Conservation (phyloP, 2,888 invertebrate genomes). For the Bombylius discolor region DNA sequence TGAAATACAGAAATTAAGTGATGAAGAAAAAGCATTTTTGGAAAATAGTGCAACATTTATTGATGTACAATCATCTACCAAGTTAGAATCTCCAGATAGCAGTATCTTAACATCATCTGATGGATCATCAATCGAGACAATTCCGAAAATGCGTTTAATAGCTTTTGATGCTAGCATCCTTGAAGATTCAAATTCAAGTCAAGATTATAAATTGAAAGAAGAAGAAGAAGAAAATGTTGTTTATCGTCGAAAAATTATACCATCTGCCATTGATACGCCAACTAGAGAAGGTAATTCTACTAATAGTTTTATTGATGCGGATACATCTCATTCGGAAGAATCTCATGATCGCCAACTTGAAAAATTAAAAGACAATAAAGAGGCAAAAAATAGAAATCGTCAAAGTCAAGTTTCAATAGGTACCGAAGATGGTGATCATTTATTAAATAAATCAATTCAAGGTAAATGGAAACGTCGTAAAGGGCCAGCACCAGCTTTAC, state of each 20-base stretch:
- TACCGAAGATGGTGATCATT: slow-evolving; percentile 21
- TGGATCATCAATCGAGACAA: neutral
- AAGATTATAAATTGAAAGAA: slow-evolving; percentile 6
- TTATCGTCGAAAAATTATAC: slow-evolving; percentile 25
- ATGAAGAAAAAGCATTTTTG: slow-evolving; percentile 28
- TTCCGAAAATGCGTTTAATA: slow-evolving; percentile 19
- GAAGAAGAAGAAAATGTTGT: slow-evolving; percentile 23
- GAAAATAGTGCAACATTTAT: slow-evolving; percentile 13
- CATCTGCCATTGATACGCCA: slow-evolving; percentile 21
- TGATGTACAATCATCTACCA: neutral
- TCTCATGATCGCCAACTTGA: slow-evolving; percentile 36
- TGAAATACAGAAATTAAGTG: slow-evolving; percentile 25
- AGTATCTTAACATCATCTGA: neutral
- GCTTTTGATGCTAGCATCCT: slow-evolving; percentile 23
- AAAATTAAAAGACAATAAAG: slow-evolving; percentile 44
- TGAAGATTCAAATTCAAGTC: slow-evolving; percentile 13
- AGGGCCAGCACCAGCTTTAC: slow-evolving; percentile 69
- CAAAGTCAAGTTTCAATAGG: slow-evolving; percentile 31
- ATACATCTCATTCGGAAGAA: slow-evolving; percentile 11
- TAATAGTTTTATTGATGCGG: neutral
- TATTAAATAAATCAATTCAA: slow-evolving; percentile 46
- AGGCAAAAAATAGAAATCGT: slow-evolving; percentile 45
- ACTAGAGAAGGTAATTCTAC: slow-evolving; percentile 16
- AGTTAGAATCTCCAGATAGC: no score
- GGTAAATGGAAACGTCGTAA: slow-evolving; percentile 64